Evolutionary conservation across 2,113 vertebrate species (phyloP), one percentile per base, ranked within the genome.

Genomic region (Arothron firmamentum): DNA sequence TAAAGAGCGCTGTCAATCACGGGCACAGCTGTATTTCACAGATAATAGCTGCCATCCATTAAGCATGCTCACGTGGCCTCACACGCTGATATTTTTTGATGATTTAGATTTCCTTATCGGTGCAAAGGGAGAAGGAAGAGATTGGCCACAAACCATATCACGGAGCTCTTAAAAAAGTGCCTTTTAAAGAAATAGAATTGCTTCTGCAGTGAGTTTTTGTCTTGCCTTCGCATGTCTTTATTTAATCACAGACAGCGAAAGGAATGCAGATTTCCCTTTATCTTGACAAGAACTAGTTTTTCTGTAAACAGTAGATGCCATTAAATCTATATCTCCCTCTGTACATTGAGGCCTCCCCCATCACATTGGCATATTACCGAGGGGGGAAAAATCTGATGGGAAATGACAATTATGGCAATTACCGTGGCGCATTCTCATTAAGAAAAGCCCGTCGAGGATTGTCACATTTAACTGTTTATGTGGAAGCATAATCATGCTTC

Each of bases 1-100:
- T 78, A 62, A 83, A 75, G 59, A 81, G 52, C 46, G 3, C 75
- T 83, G 81, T 86, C 82, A 81, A 75, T 83, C 78, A 86, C 52
- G 4, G 45, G 56, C 72, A 63, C 78, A 74, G 65, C 71, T 86
- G 76, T 82, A 80, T 67, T 57, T 79, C 53, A 53, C 47, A 59
- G 77, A 83, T 81, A 70, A 72, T 70, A 52, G 48, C 68, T 52
- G 62, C 53, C 56, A 63, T 67, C 70, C 78, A 74, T 78, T 76
- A 75, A 81, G 56, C 59, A 62, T 72, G 71, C 75, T 62, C 64
- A 21, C 66, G 62, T 56, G 56, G 66, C 65, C 62, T 64, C 51
- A 61, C 41, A 65, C 65, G 60, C 65, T 70, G 31, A 43, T 34
- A 49, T 16, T 62, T 51, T n/a, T 14, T 52, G 55, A 41, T 17